Percentiles rank a stretch among this genome's conserved stretches.
Conservation (phyloP, 37 sponge, comb jelly and placozoan genomes). For the Mnemiopsis leidyi region DNA sequence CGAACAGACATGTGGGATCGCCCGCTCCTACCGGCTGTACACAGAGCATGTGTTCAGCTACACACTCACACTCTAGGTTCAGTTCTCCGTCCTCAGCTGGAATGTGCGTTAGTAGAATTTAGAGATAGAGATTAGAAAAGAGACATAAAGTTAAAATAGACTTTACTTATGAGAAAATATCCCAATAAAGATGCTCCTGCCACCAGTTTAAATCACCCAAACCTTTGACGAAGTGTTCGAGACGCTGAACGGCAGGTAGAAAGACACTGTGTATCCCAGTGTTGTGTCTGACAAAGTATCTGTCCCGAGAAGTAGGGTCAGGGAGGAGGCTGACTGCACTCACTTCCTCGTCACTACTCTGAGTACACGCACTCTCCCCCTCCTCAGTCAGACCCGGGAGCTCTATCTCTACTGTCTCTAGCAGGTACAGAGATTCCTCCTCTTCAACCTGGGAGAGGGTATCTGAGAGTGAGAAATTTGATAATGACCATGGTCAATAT, state of each 20-base stretch:
- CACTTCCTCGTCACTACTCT: background rate
- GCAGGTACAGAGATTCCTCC: constrained; percentile 27
- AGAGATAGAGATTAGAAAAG: no score
- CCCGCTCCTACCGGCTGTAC: constrained; percentile 23
- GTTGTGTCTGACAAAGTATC: background rate
- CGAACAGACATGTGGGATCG: constrained; percentile 37
- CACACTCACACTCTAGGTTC: constrained; percentile 49
- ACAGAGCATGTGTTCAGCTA: constrained; percentile 16
- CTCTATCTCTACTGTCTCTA: background rate
- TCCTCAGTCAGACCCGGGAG: background rate
- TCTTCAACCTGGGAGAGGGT: constrained; percentile 24
- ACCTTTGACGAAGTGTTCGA: background rate
- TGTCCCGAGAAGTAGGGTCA: background rate
- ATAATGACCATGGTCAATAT: no score
- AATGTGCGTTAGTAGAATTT: no score
- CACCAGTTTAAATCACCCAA: background rate
- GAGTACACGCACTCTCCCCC: background rate
- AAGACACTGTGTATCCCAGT: constrained; percentile 3
- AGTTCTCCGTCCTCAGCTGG: constrained; percentile 9
- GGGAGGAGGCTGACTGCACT: background rate
- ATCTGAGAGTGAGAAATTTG: no score
- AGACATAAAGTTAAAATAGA: no score
- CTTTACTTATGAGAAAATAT: no score
- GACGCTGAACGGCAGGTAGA: background rate
- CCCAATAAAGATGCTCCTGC: no score